Conservation (phyloP, 2,888 invertebrate genomes). For the Eueremaeus valkanovi region DNA sequence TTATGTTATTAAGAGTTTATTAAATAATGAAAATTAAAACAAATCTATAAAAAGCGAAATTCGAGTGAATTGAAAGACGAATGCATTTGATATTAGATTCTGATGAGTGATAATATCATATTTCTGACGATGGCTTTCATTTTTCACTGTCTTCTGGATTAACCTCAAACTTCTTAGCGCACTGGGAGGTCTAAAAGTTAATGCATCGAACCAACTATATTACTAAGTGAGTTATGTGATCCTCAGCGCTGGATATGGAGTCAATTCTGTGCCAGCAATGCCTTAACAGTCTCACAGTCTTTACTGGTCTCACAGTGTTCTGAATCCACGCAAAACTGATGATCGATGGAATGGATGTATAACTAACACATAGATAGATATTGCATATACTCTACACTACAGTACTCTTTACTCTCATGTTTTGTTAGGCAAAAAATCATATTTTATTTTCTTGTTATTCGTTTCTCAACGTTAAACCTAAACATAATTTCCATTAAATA, state of each 20-base stretch:
- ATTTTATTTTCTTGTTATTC: background rate
- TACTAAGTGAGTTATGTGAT: constrained; percentile 33
- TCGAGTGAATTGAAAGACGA: background rate
- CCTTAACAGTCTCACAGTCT: background rate
- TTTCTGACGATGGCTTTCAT: constrained; percentile 21
- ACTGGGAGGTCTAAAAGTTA: constrained; percentile 30
- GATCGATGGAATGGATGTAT: constrained; percentile 28
- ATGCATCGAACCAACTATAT: constrained; percentile 24
- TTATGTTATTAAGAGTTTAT: too few species aligned
- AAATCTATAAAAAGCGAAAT: background rate
- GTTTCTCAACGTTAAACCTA: background rate
- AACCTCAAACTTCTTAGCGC: constrained; percentile 25
- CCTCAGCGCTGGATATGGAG: background rate
- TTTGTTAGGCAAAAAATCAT: constrained; percentile 29
- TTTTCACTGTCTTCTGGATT: constrained; percentile 30
- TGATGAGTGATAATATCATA: constrained; percentile 27
- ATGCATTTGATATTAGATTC: constrained; percentile 8
- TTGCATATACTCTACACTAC: background rate
- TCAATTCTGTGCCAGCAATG: background rate
- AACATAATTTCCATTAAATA: constrained; percentile 11
- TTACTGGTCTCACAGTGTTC: constrained; percentile 12
- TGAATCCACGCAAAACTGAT: constrained; percentile 14
- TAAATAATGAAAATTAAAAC: background rate
- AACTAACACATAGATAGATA: constrained; percentile 4
- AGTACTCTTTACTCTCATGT: background rate